phyloP scores from a whole-genome alignment of 2,888 invertebrate genomes.

The Leptopilina myrica region DNA sequence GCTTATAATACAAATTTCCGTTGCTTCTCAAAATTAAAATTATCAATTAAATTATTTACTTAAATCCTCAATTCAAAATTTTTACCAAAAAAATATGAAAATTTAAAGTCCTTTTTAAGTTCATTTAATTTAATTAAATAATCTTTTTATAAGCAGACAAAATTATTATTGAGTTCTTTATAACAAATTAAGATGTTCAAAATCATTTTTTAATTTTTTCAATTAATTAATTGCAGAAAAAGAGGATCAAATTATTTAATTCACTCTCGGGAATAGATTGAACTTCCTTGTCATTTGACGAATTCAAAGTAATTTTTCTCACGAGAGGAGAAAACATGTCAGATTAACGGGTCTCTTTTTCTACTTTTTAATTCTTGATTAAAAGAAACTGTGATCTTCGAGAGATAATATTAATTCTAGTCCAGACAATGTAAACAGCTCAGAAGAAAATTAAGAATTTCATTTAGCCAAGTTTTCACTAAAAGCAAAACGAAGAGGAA shows the following conservation, averaged over 20 bases:
- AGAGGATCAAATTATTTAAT: neutral
- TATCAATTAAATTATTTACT: too few relatives aligned
- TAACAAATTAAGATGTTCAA: too few relatives aligned
- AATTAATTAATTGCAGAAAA: neutral
- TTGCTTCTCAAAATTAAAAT: neutral
- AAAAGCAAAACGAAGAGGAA: neutral
- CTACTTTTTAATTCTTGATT: neutral
- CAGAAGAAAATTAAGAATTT: constrained; percentile 12
- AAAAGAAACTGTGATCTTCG: constrained; percentile 5
- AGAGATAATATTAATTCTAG: neutral
- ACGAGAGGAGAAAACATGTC: neutral
- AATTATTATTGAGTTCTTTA: too few relatives aligned
- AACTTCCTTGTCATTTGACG: neutral
- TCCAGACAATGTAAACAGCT: neutral
- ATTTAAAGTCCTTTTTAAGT: too few relatives aligned
- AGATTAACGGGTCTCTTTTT: neutral
- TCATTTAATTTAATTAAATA: too few relatives aligned
- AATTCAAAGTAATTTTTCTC: neutral
- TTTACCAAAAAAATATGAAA: too few relatives aligned
- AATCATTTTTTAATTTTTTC: too few relatives aligned
- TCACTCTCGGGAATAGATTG: neutral
- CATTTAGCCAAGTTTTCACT: neutral
- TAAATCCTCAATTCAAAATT: too few relatives aligned
- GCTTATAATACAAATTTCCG: too few relatives aligned
- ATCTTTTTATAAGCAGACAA: too few relatives aligned